Base-by-base conservation (phyloP, 2,113 vertebrate genomes). In the Carassius gibelio region DNA sequence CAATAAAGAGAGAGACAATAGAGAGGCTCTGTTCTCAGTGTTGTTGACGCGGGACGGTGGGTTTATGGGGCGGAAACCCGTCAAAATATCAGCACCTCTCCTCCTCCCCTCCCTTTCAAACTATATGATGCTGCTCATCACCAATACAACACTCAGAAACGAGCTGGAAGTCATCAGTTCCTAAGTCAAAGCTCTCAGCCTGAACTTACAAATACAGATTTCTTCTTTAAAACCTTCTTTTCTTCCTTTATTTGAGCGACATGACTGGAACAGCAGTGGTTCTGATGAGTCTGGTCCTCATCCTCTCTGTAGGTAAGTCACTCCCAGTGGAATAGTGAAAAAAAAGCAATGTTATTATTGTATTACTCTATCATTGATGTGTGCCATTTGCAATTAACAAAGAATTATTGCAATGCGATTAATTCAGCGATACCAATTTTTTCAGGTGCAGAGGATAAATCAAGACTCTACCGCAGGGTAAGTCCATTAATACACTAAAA, bases 241-340 rank as follows among this genome's bases (percentile, higher is more conserved):
- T 48, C 45, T 48, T 48, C 45, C 45, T 48, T 48, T 3, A 48
- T 48, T 48, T 48, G 10, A 81, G 5, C 10, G 71, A 85, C 11
- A 94, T 93, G 90, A 82, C 85, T 72, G 19, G 66, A 38, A 83
- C 85, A 84, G 85, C 42, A 10, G 76, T 88, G 26, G 36, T 92
- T 52, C 52, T 93, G 71, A 0, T 91, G 34, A 89, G 71, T 19
- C 45, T 90, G 45, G 45, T 79, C 0, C 1, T 88, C 66, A 81
- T 89, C 66, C 61, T 92, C 72, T 85, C 84, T 80, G 86, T 86
- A 76, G 93, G 92, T 93, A 84, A 90, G 89, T 78, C 75, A 52
- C 45, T 45, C 42, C 42, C 2, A 45, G 3, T 45, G 42, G 42
- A 45, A 45, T 42, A 1, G 7, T 1, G 1, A 42, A 0, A 11